phyloP scores from a whole-genome alignment of 2,113 vertebrate species.

The Hydrolagus affinis region DNA sequence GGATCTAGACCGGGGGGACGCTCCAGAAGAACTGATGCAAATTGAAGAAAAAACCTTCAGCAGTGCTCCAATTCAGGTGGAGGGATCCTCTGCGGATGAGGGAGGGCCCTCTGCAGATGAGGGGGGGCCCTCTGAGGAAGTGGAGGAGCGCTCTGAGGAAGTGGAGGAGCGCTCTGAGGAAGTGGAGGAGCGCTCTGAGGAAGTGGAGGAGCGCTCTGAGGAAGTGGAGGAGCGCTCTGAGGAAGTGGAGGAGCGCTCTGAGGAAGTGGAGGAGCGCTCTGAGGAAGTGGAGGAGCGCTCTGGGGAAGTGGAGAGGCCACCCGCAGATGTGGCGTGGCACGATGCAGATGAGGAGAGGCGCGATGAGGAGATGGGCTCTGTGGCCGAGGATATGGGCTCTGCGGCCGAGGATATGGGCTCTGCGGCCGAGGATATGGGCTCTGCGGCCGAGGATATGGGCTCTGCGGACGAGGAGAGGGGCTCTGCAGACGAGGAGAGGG shows the following conservation, averaged over 20 bases:
- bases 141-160: too few relatives aligned
- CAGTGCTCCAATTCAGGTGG: background rate
- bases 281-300: too few relatives aligned
- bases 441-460: too few relatives aligned
- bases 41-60: background rate
- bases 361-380: too few relatives aligned
- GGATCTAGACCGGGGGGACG: conserved; percentile 10
- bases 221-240: background rate
- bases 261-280: too few relatives aligned
- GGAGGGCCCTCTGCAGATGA: background rate
- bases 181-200: conserved; percentile 33
- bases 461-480: too few relatives aligned
- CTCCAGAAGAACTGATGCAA: background rate
- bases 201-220: background rate
- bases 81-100: background rate
- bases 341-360: too few relatives aligned
- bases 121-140: too few relatives aligned
- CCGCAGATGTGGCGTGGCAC: too few relatives aligned
- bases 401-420: background rate
- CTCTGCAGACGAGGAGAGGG: conserved; percentile 19
- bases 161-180: background rate
- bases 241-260: too few relatives aligned
- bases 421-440: too few relatives aligned
- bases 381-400: too few relatives aligned
- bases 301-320: conserved; percentile 33